Evolutionary conservation across 2,797 vertebrate species (phyloP), one percentile per base, ranked within the genome.

Genomic region (Darevskia nairensis): DNA sequence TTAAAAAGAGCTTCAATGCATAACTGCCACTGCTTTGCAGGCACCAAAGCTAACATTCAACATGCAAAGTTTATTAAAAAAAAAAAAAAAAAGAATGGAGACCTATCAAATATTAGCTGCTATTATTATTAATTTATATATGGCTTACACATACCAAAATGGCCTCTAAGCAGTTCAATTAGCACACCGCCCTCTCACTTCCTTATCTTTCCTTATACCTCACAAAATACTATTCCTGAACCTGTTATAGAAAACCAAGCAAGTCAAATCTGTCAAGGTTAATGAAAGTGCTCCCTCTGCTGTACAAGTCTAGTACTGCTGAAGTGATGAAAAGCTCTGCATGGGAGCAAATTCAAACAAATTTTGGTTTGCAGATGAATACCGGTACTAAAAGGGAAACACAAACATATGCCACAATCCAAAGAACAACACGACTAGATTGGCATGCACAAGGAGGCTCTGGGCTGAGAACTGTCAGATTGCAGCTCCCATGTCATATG

Each of bases 211-310:
- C 35, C 32, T 74, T 21, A 39, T 39, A 85, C 91, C 76, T 0
- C 9, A 0, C 17, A 3, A 9, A 69, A 86, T 61, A 11, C 32
- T 39, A 39, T 69, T 80, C 23, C 19, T 39, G 32, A 29, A 59
- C 4, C 4, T 55, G 3, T 41, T 35, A 23, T n/a, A 72, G 6
- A 29, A 75, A 10, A 1, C 32, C 29, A 82, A 41, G 87, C 87
- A 82, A 89, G 23, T 76, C 29, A 86, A 64, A 91, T 55, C 61
- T 86, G 76, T 84, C 83, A 86, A 89, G 80, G 1, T 59, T 2
- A 88, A 32, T 84, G 68, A 10, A 7, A 0, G 2, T 75, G 55
- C 76, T 92, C 91, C 90, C 77, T 90, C 92, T 94, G 84, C 88
- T 91, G 75, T 46, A 82, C 6, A 17, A 86, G 35, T 50, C 41